Conservation (phyloP, 1,140 invertebrate genomes). For the Anastatus disparis region DNA sequence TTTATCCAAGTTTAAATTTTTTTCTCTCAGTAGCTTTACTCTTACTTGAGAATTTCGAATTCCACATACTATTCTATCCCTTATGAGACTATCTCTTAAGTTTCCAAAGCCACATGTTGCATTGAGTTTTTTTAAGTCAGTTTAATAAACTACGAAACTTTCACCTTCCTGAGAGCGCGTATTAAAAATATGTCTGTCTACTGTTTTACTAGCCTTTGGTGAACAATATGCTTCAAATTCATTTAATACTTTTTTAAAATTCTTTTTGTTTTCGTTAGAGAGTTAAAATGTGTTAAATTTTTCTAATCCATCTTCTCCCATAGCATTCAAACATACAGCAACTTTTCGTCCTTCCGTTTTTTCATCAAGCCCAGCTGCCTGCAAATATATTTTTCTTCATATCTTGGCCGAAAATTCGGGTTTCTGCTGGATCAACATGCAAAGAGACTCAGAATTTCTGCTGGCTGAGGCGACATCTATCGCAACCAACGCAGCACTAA, state of each 20-base stretch:
- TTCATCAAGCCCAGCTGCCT: constrained; percentile 46
- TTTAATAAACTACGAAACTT: constrained; percentile 39
- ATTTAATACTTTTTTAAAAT: constrained; percentile 40
- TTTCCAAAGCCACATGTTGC: constrained; percentile 40
- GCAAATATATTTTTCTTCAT: constrained; percentile 45
- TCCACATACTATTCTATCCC: constrained; percentile 43
- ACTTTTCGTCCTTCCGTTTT: constrained; percentile 49
- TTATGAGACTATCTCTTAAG: constrained; percentile 40
- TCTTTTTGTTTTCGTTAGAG: constrained; percentile 45
- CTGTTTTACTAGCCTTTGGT: constrained; percentile 50
- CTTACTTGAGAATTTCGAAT: constrained; percentile 40
- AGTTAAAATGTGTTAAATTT: constrained; percentile 54
- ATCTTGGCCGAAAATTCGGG: no score
- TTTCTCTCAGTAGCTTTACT: constrained; percentile 38
- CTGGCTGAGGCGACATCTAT: no score
- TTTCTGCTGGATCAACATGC: no score
- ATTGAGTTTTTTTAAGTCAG: constrained; percentile 44
- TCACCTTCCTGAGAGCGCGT: constrained; percentile 37
- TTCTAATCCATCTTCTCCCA: constrained; percentile 52
- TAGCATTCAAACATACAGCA: constrained; percentile 49
- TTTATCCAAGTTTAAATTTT: constrained; percentile 40
- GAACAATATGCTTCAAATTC: constrained; percentile 49
- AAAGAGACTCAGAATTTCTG: no score
- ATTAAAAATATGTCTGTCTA: constrained; percentile 46
- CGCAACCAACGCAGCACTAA: no score